These are phyloP conservation scores for Lasioglossum pauxillum DNA, from an alignment of 2,888 invertebrate genomes.

Conservation along the genomic window DNA sequence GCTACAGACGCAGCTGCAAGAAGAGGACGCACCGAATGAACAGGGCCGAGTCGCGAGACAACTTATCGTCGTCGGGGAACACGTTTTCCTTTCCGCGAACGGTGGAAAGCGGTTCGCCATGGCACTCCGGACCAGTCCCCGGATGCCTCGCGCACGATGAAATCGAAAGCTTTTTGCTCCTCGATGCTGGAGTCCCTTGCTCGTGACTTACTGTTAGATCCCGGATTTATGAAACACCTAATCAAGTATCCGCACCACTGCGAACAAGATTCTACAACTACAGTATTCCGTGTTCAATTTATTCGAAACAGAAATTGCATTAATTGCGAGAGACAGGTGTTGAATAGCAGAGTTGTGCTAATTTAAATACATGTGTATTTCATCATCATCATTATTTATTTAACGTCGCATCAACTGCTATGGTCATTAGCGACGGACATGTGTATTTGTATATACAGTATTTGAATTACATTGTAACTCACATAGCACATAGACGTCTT, in stretches of 20 bases:
- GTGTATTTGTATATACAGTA: no score
- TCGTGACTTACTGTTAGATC: background rate
- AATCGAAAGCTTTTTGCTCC: background rate
- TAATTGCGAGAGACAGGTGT: no score
- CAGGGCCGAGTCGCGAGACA: background rate
- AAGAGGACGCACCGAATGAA: constrained; percentile 12
- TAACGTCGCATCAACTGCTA: no score
- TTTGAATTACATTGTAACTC: no score
- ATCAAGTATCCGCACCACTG: background rate
- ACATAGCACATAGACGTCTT: no score
- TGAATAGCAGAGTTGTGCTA: no score
- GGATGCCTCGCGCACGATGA: background rate
- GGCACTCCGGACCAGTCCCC: constrained; percentile 6
- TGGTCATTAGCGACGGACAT: no score
- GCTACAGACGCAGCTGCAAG: constrained; percentile 18
- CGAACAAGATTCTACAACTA: background rate
- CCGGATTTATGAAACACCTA: background rate
- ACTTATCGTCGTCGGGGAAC: constrained; percentile 2
- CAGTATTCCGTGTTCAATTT: no score
- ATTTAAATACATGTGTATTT: no score
- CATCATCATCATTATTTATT: no score
- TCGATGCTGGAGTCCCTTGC: background rate
- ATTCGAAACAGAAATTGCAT: no score
- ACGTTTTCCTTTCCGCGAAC: constrained; percentile 6
- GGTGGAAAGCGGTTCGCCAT: constrained; percentile 4